Evolutionary conservation across 2,888 invertebrate genomes (phyloP), one percentile per base, ranked within the genome.

Genomic region (Caenorhabditis imperialis): DNA sequence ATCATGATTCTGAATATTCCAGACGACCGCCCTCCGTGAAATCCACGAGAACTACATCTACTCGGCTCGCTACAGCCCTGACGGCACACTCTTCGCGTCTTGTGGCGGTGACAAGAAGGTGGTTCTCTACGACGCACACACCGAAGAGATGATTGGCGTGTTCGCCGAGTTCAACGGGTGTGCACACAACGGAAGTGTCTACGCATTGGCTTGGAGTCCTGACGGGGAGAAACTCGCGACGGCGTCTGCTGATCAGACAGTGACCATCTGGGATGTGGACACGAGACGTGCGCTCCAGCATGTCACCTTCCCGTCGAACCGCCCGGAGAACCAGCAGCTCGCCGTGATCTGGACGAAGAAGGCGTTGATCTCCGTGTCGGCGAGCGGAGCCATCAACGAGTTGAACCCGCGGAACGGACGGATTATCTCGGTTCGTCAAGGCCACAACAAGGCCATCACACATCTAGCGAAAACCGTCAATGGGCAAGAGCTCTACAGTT

Each of bases 371-470:
- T 92, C 95, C 0, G 94, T 99, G 1, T 96, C 96, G 0, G 91
- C 98, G n/a, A 94, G 94, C 79, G 99, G 99, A 0, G 94, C 94
- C 87, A 94, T 99, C 87, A 95, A 93, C 90, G 97, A 96, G 89
- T 90, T 98, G 84, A 95, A 98, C 89, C 91, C 93, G 8, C 92
- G 94, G 90, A 94, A 96, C 0, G 90, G 91, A 45, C 47, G 42
- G 2, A 18, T 12, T n/a, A 25, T 62, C n/a, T 25, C 20, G 33
- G 55, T 58, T 7, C 53, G 89, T 53, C 88, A 92, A 91, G 99
- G 99, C 0, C 99, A 99, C 90, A 97, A 96, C 89, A 97, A 97
- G 89, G 95, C 98, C 0, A 95, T 99, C 80, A 97, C 96, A 0
- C 93, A 95, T 27, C 90, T 98, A 85, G 92, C 93, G 0, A 88